Evolutionary conservation across 53 echinoderm and acorn worm genomes (phyloP), one percentile per base, ranked within the genome.

Genomic region (Paelopatides confundens): DNA sequence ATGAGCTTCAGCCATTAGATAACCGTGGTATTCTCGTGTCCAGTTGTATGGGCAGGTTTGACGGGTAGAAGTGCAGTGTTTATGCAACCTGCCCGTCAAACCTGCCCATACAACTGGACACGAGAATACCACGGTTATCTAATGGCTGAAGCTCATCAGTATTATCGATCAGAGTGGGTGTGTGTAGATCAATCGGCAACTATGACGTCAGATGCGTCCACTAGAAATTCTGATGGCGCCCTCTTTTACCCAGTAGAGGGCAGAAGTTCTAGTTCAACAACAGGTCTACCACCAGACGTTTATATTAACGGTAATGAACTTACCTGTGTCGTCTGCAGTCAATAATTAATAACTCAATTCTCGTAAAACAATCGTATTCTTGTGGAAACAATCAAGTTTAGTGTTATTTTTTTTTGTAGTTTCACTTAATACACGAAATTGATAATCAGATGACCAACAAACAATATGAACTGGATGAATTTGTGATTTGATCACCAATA

Each of bases 71-170:
- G 47, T 67, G 30, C 32, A 6, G 33, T 69, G 33, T 23, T 84
- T 15, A 85, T 85, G 46, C 33, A 67, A 28, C 85, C 85, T 37
- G 85, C 66, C 5, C 30, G 66, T 6, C 24, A 11, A 4, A 69
- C 27, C 31, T 85, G 85, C 33, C 85, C 66, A 13, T 17, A 0
- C 28, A 13, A 24, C 21, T 85, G 85, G 85, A 67, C 68, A 14
- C 48, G n/a, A 6, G 85, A 85, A 23, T 85, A 85, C 50, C 68
- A 67, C 30, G 85, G 85, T n/a, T 85, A 68, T 48, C 67, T 85
- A 13, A 85, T 85, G 85, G 48, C 67, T 9, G 39, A 23, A 2
- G 26, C 17, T 46, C 46, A 35, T 40, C 31, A 0, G 6, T 39
- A 74, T 74, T 4, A 35, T 5, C 74, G 74, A 39, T 74, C 74